These are phyloP conservation scores for Platysternon megacephalum DNA, from an alignment of 2,113 vertebrate genomes.

Conservation along the genomic window DNA sequence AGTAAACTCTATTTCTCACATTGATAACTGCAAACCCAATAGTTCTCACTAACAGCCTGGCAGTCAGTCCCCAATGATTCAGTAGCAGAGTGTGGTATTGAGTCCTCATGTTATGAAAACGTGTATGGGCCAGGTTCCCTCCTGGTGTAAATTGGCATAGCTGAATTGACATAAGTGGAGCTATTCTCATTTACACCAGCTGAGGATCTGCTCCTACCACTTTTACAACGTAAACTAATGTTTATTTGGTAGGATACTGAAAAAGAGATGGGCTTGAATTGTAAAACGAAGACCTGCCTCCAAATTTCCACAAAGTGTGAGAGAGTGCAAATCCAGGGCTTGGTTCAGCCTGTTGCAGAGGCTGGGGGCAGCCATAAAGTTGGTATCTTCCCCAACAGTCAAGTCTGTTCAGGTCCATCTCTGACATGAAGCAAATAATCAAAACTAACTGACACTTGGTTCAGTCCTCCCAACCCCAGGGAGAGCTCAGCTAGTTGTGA, in stretches of 20 bases:
- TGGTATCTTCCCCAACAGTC: slow-evolving; percentile 55
- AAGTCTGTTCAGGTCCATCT: slow-evolving; percentile 58
- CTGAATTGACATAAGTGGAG: slow-evolving; percentile 62
- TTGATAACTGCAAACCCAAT: slow-evolving; percentile 39
- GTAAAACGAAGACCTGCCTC: not conserved
- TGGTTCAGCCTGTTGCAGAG: slow-evolving; percentile 64
- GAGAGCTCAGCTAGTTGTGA: not conserved
- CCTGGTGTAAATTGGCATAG: slow-evolving; percentile 53
- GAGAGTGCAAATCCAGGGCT: slow-evolving; percentile 61
- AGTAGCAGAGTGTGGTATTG: slow-evolving; percentile 44
- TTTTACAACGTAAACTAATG: not conserved
- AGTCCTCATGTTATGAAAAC: not conserved
- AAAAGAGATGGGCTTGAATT: not conserved
- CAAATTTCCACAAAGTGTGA: slow-evolving; percentile 59
- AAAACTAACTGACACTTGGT: slow-evolving; percentile 40
- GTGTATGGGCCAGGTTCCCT: slow-evolving; percentile 39
- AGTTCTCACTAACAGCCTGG: not conserved
- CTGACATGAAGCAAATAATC: slow-evolving; percentile 27
- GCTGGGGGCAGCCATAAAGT: slow-evolving; percentile 66
- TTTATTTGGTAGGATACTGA: not conserved
- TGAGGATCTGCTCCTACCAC: slow-evolving; percentile 58
- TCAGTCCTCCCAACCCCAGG: slow-evolving; percentile 3
- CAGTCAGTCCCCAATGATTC: slow-evolving; percentile 40
- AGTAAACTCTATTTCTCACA: slow-evolving; percentile 50
- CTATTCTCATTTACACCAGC: slow-evolving; percentile 57